Base-by-base conservation (phyloP, 2,797 vertebrate genomes). In the Furcifer pardalis region DNA sequence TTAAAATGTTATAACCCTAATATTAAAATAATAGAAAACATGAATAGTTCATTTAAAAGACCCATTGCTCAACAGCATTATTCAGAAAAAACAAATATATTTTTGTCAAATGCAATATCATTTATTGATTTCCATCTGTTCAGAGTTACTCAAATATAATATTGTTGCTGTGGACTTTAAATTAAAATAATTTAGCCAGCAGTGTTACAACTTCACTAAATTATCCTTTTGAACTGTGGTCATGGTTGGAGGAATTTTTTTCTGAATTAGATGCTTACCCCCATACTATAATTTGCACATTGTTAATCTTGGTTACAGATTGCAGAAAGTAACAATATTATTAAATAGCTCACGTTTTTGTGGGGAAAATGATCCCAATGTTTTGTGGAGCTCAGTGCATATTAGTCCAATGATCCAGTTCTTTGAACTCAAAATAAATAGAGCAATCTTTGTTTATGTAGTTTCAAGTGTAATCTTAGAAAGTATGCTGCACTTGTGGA, bases 101-200 rank as follows among this genome's bases (percentile, higher is more conserved):
- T 60, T 59, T 49, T 46, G 32, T 85, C 79, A 81, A 76, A 76
- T 40, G 72, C 63, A 81, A 49, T 85, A 81, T 85, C 73, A 69
- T 81, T 69, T 49, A 60, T 85, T 30, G 72, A 81, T 76, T 81
- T 68, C 78, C 71, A 75, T 80, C 69, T 85, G 27, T 74, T 81
- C 63, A 76, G 76, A 76, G 72, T 80, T 68, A 46, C 76, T 60
- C 40, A 85, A 85, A n/a, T 85, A 37, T 77, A 66, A 37, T 9
- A 77, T 85, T 35, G 40, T 80, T 81, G n/a, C n/a, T 9, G 63
- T 66, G 79, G 78, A 68, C 76, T 79, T 84, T 65, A 77, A 85
- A 81, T 60, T 76, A 81, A 77, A 40, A 69, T 76, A 81, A 81
- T 76, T 76, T 83, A 77, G 82, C 27, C 62, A 68, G 62, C 62